phyloP scores from a whole-genome alignment of 2,113 vertebrate genomes.

The Chionodraco myersi region DNA sequence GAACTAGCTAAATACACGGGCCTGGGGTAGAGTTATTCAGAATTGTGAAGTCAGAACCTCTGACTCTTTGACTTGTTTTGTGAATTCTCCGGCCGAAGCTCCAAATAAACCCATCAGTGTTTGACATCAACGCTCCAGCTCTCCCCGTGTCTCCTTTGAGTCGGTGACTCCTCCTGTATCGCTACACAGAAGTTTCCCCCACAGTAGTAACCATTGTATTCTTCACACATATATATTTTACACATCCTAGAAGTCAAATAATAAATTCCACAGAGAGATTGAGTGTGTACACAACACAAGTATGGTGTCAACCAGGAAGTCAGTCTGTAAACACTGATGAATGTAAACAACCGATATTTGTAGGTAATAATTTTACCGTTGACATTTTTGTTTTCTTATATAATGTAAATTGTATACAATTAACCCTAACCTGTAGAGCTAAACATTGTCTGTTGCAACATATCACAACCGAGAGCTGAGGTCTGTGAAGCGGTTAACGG shows the following conservation, averaged over 20 bases:
- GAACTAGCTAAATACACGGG: too few relatives aligned
- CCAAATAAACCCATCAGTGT: too few relatives aligned
- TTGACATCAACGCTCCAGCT: too few relatives aligned
- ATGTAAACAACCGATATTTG: constrained; percentile 26
- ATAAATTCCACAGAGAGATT: background rate
- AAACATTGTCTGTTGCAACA: constrained; percentile 20
- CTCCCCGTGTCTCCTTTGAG: too few relatives aligned
- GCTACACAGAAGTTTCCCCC: too few relatives aligned
- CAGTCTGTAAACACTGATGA: constrained; percentile 35
- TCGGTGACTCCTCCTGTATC: too few relatives aligned
- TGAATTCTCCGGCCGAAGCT: too few relatives aligned
- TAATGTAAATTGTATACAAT: constrained; percentile 26
- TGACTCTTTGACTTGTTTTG: too few relatives aligned
- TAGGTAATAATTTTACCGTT: constrained; percentile 5
- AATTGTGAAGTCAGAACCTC: too few relatives aligned
- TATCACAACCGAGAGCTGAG: background rate
- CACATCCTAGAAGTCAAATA: background rate
- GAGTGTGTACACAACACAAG: background rate
- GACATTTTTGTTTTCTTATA: background rate
- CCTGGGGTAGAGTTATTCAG: too few relatives aligned
- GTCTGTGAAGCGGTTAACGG: background rate
- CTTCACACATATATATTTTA: background rate
- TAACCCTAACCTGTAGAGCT: constrained; percentile 7
- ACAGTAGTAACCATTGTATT: too few relatives aligned
- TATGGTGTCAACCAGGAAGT: constrained; percentile 13